Conservation (phyloP, 2,113 vertebrate species). For the Sander vitreus region DNA sequence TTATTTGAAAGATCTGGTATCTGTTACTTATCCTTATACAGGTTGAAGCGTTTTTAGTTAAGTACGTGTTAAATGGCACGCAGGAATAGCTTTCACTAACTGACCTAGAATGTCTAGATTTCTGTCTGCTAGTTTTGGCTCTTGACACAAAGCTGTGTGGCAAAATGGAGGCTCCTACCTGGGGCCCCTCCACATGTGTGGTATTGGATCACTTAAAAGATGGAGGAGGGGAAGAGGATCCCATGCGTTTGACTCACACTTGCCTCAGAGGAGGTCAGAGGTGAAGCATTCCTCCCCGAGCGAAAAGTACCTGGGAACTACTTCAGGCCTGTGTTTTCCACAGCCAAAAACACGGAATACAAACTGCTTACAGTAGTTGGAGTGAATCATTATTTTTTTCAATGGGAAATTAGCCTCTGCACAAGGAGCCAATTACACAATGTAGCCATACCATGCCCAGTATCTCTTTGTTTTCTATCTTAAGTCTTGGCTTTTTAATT, state of each 20-base stretch:
- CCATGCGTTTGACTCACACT: constrained; percentile 69
- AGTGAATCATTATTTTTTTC: constrained; percentile 14
- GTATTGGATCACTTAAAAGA: constrained; percentile 70
- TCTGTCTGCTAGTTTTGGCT: constrained; percentile 48
- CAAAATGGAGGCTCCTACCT: constrained; percentile 67
- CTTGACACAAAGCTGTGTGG: constrained; percentile 69
- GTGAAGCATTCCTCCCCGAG: constrained; percentile 60
- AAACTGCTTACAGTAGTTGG: constrained; percentile 14
- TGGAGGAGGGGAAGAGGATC: constrained; percentile 72
- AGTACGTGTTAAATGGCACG: background rate
- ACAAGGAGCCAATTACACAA: constrained; percentile 31
- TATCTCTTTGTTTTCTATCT: constrained; percentile 1
- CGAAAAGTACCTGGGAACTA: constrained; percentile 66
- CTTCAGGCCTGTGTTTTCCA: constrained; percentile 10
- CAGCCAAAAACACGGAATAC: background rate
- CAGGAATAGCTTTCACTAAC: background rate
- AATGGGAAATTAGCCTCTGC: constrained; percentile 12
- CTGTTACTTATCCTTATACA: background rate
- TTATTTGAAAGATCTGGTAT: background rate
- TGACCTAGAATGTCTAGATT: constrained; percentile 71
- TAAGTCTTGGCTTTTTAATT: constrained; percentile 6
- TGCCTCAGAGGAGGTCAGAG: constrained; percentile 73
- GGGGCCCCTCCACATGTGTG: constrained; percentile 78
- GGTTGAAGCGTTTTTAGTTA: background rate
- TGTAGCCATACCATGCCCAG: too few relatives aligned